These are phyloP conservation scores for Corbicula japonica DNA, from an alignment of 2,888 invertebrate genomes.

Conservation along the genomic window DNA sequence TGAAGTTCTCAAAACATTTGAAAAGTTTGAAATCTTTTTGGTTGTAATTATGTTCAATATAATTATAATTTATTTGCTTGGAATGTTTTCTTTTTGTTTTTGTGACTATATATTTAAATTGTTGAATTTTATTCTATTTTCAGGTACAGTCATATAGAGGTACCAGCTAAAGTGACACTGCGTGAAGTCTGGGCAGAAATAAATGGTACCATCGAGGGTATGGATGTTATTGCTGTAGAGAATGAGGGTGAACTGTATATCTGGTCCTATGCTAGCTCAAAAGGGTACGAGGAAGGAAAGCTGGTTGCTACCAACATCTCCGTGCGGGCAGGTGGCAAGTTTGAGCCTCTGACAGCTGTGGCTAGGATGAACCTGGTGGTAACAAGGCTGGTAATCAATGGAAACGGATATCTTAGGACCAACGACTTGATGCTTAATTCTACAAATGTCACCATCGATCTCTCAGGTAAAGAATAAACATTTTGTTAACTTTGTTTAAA, in stretches of 20 bases:
- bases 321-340: constrained; percentile 76
- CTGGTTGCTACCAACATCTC: constrained; percentile 70
- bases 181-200: constrained; percentile 77
- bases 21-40: too few species aligned
- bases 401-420: constrained; percentile 75
- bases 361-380: constrained; percentile 62
- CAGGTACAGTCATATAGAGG: constrained; percentile 69
- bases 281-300: constrained; percentile 63
- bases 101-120: too few species aligned
- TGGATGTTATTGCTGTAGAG: constrained; percentile 74
- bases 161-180: constrained; percentile 70
- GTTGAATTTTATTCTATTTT: background rate
- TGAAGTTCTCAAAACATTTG: too few species aligned
- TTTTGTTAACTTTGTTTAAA: background rate
- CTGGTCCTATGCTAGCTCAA: constrained; percentile 76
- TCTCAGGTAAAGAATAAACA: constrained; percentile 68
- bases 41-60: too few species aligned
- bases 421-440: constrained; percentile 70
- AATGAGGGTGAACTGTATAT: constrained; percentile 74
- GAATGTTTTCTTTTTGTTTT: too few species aligned
- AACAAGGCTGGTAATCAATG: constrained; percentile 71
- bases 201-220: constrained; percentile 74
- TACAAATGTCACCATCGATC: constrained; percentile 75
- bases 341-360: constrained; percentile 72
- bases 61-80: too few species aligned